Evolutionary conservation across 2,888 invertebrate species (phyloP).

Genomic region (Byasa hedistus): DNA sequence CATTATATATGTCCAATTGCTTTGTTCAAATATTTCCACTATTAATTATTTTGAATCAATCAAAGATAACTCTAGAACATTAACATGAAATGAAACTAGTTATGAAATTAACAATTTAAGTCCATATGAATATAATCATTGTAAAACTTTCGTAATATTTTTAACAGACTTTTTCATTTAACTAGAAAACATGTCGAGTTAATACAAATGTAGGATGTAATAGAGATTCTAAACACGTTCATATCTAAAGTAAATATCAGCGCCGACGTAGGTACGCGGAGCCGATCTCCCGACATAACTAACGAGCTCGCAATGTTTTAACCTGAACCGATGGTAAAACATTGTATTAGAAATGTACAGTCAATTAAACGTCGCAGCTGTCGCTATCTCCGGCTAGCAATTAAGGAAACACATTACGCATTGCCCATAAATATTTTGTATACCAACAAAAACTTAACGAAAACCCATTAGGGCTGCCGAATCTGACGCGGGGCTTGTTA

Average conservation of each 20-base stretch:
- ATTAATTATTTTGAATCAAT: no score
- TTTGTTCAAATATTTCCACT: no score
- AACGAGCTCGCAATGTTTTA: slow-evolving; percentile 14
- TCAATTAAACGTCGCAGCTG: slow-evolving; percentile 71
- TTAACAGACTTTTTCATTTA: background rate
- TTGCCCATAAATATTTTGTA: slow-evolving; percentile 70
- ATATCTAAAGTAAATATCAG: slow-evolving; percentile 19
- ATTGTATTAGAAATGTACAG: slow-evolving; percentile 32
- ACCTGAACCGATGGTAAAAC: slow-evolving; percentile 21
- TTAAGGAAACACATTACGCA: slow-evolving; percentile 63
- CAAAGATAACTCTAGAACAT: no score
- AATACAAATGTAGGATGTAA: slow-evolving; percentile 1
- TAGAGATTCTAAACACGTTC: slow-evolving; percentile 19
- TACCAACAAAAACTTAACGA: slow-evolving; percentile 76
- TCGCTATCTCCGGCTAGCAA: slow-evolving; percentile 62
- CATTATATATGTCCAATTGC: no score
- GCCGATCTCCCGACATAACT: slow-evolving; percentile 8
- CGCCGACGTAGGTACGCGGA: background rate
- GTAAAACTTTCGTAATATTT: background rate
- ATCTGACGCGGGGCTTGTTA: slow-evolving; percentile 80
- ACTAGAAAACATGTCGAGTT: background rate
- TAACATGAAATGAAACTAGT: no score
- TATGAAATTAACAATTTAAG: no score
- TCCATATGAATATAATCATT: no score
- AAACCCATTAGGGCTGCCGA: slow-evolving; percentile 80